phyloP scores from a whole-genome alignment of 2,888 invertebrate species.

The Allacma fusca region DNA sequence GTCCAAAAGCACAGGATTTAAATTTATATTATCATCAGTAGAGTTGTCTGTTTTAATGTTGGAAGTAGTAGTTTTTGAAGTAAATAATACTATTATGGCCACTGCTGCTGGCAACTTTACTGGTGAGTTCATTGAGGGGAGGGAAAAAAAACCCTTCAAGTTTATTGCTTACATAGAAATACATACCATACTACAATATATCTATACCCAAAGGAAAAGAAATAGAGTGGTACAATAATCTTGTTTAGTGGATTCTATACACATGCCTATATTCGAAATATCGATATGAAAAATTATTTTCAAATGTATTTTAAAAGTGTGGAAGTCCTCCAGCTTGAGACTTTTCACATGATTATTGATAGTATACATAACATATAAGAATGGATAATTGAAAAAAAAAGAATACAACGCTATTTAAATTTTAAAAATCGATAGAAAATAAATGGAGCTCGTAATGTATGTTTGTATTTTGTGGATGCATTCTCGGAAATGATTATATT shows the following conservation, averaged over 20 bases:
- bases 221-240: background rate
- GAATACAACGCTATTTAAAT: slow-evolving; percentile 6
- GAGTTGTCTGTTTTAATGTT: too few relatives aligned
- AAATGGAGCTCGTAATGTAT: background rate
- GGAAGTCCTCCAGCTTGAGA: too few relatives aligned
- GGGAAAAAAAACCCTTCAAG: background rate
- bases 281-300: slow-evolving; percentile 1
- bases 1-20: background rate
- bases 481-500: background rate
- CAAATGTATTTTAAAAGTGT: too few relatives aligned
- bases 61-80: background rate
- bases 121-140: background rate
- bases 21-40: too few relatives aligned
- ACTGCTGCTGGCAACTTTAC: background rate
- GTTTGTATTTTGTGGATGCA: slow-evolving; percentile 21
- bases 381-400: too few relatives aligned
- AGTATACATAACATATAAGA: too few relatives aligned
- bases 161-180: background rate
- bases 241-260: background rate
- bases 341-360: too few relatives aligned
- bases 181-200: background rate
- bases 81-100: background rate
- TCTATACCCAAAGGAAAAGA: background rate
- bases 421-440: background rate
- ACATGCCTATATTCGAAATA: background rate